Conservation (phyloP, 2,113 vertebrate species). For the Tychaedon coryphoeus region DNA sequence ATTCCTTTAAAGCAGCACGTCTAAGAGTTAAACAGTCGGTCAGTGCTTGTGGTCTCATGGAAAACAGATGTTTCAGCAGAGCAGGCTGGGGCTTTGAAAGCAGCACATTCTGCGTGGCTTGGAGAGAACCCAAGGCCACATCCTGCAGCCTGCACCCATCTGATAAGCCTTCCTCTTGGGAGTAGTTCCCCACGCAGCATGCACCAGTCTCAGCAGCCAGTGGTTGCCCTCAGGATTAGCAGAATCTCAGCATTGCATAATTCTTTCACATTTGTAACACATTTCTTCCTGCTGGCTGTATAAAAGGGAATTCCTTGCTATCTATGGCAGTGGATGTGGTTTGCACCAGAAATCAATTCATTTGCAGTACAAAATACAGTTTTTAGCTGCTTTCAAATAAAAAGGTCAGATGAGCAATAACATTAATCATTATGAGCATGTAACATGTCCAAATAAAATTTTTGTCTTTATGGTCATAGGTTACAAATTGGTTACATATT, state of each 20-base stretch:
- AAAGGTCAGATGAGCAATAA: neutral
- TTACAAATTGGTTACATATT: neutral
- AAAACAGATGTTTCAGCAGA: conserved; percentile 47
- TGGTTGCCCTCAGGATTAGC: neutral
- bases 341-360: conserved; percentile 1
- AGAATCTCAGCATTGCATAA: neutral
- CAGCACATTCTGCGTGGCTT: neutral
- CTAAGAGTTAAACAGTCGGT: neutral
- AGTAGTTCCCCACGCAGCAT: neutral
- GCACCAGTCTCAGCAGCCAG: neutral
- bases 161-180: neutral
- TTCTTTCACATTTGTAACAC: neutral
- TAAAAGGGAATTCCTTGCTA: neutral
- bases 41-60: conserved; percentile 1
- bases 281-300: conserved; percentile 10
- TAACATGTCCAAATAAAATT: neutral
- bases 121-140: neutral
- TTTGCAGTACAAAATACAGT: neutral
- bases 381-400: neutral
- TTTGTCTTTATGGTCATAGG: neutral
- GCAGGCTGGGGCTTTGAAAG: neutral
- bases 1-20: neutral
- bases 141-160: neutral
- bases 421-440: neutral
- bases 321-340: neutral